Evolutionary conservation across 2,113 vertebrate species (phyloP), one percentile per base, ranked within the genome.

Genomic region (Saguinus midas): DNA sequence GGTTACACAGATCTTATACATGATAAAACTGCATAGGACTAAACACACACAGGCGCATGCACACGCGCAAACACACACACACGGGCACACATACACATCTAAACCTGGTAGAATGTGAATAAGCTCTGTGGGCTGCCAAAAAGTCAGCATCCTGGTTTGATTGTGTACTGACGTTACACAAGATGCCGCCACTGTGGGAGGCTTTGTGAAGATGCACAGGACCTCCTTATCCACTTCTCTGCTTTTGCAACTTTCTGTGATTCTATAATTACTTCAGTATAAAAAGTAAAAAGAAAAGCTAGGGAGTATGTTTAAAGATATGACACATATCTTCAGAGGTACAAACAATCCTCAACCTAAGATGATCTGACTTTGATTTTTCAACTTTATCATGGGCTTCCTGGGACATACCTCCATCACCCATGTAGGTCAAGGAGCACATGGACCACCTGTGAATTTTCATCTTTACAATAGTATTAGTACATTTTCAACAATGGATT

Each of bases 141-240:
- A 12, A 10, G 35, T 43, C 55, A 5, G 12, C 0, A 18, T n/a
- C 20, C 76, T 10, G 32, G 37, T 68, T 11, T 35, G 37, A 25
- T 0, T 6, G 55, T 6, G 7, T 14, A 5, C 1, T 8, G 21
- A 10, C 43, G 13, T 37, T 20, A 37, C 0, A 0, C 0, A 5
- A n/a, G 48, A 35, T 5, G 6, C 17, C 40, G 14, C 72, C 14
- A 0, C 18, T 18, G 14, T 0, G 17, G 52, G 52, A 57, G 55
- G 25, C 72, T 40, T 35, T 32, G 45, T 40, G 64, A 48, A 72
- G 52, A 10, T 11, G 2, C 35, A 27, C 0, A 8, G 10, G 13
- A 57, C 52, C 32, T 37, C 55, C 52, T 72, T 43, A 21, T 45
- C 40, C 12, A 8, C 32, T 87, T 76, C 13, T 76, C 32, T 70